These are phyloP conservation scores for Macrocentrus cingulum DNA, from an alignment of 1,140 invertebrate species.

Conservation along the genomic window DNA sequence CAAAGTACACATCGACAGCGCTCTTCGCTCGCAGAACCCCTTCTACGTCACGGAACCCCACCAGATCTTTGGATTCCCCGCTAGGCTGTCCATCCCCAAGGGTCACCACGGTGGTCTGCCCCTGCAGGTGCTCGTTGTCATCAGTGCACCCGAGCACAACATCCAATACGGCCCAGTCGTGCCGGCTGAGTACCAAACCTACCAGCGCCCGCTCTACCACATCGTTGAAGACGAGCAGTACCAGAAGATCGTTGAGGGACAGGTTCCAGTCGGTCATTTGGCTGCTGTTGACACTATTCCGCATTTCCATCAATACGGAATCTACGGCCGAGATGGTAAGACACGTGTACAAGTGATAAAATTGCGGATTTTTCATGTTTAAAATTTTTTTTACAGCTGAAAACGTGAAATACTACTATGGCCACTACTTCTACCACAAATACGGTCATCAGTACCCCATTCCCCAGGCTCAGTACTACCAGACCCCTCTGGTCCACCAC, in stretches of 20 bases:
- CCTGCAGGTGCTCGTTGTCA: conserved; percentile 64
- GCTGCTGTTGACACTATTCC: conserved; percentile 45
- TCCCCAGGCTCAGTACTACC: conserved; percentile 26
- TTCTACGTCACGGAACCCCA: conserved; percentile 57
- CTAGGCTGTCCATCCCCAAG: conserved; percentile 63
- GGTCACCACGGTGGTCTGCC: conserved; percentile 63
- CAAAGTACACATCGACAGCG: conserved; percentile 56
- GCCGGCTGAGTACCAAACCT: conserved; percentile 39
- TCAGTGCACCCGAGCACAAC: conserved; percentile 56
- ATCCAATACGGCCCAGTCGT: conserved; percentile 41
- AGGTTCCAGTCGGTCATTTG: conserved; percentile 9
- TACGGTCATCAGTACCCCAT: conserved; percentile 40
- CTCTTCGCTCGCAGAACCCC: conserved; percentile 53
- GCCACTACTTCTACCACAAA: conserved; percentile 44
- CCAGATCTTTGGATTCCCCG: conserved; percentile 63
- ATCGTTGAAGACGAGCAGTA: conserved; percentile 49
- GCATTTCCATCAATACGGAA: conserved; percentile 23
- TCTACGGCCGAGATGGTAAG: conserved; percentile 26
- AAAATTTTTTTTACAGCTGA: conserved; percentile 19
- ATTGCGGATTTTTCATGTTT: background rate
- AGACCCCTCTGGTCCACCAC: conserved; percentile 21
- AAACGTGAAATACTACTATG: conserved; percentile 30
- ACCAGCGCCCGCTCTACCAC: conserved; percentile 42
- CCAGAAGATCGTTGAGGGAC: conserved; percentile 32
- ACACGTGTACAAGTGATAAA: background rate